Percentiles rank a stretch among this genome's conserved stretches.
Conservation (phyloP, 2,113 vertebrate genomes). For the Thunnus thynnus region DNA sequence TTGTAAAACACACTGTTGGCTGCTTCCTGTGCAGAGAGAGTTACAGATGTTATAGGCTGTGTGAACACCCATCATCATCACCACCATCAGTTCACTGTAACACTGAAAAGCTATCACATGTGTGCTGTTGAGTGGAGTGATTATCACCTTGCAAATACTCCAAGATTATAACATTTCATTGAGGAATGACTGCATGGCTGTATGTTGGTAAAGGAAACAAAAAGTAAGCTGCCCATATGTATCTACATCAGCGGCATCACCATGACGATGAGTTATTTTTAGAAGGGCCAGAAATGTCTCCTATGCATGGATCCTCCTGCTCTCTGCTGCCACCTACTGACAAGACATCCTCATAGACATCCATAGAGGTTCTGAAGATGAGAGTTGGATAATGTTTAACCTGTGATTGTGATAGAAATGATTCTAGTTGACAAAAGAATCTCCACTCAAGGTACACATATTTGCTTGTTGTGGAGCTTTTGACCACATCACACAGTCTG, state of each 20-base stretch:
- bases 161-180: neutral
- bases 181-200: neutral
- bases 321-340: slow-evolving; percentile 37
- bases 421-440: no score
- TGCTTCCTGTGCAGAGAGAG: neutral
- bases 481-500: no score
- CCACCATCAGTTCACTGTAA: neutral
- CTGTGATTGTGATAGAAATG: no score
- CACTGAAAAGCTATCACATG: no score
- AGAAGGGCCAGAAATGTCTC: neutral
- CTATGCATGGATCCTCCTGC: neutral
- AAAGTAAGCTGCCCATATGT: neutral
- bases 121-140: neutral
- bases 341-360: neutral
- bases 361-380: no score
- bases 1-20: neutral
- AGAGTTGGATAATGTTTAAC: no score
- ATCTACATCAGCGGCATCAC: slow-evolving; percentile 37
- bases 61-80: neutral
- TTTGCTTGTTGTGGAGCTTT: no score
- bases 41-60: neutral
- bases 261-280: slow-evolving; percentile 52
- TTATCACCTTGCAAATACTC: neutral
- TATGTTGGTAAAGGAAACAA: neutral
- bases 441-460: no score